phyloP scores from a whole-genome alignment of 2,888 invertebrate genomes.

The Branchellion lobata region DNA sequence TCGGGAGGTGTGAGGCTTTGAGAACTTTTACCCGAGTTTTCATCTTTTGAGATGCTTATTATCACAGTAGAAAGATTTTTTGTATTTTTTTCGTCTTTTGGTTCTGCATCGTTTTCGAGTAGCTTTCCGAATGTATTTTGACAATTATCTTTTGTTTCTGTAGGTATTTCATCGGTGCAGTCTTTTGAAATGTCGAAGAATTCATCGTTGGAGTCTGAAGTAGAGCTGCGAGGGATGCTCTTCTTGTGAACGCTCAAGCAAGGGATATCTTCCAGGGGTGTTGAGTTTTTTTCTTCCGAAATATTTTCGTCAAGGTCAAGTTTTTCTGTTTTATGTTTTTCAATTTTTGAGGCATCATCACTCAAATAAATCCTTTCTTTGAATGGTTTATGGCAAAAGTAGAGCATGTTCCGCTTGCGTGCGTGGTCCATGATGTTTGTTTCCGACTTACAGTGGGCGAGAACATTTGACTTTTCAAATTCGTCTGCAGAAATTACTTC shows the following conservation, averaged over 20 bases:
- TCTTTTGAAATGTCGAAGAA: background rate
- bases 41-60: background rate
- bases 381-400: conserved; percentile 10
- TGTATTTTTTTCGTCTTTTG: background rate
- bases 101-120: background rate
- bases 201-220: conserved; percentile 5
- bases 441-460: background rate
- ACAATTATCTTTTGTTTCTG: background rate
- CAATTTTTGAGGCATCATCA: background rate
- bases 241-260: background rate
- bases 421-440: background rate
- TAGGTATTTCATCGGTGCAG: background rate
- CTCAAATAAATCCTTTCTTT: background rate
- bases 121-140: background rate
- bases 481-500: conserved; percentile 4
- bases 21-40: background rate
- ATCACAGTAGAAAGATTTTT: background rate
- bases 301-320: background rate
- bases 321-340: background rate
- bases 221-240: background rate
- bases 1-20: background rate
- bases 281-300: background rate
- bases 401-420: background rate
- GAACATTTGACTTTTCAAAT: background rate
- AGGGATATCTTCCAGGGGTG: background rate